Base-by-base conservation (phyloP, 2,797 vertebrate species). In the Halcyon chelicuti region DNA sequence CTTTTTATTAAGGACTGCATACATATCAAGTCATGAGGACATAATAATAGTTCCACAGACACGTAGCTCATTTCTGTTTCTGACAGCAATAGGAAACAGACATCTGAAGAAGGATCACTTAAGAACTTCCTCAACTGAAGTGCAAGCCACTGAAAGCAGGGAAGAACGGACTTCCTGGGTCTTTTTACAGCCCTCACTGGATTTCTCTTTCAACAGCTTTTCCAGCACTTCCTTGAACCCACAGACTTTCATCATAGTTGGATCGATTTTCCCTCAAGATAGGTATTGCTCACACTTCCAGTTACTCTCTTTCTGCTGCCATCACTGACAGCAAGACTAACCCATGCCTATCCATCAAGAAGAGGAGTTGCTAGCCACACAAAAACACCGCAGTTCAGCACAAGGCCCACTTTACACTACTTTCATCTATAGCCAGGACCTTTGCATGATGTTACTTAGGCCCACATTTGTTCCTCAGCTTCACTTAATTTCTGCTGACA, bases 11-110 rank as follows among this genome's bases (percentile, higher is more conserved):
- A 52, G 1, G 15, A 26, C 23, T 20, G 29, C 23, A 37, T 2
- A 26, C 2, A 2, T 29, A 71, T 47, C 14, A 22, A 33, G 28
- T 31, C 29, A 15, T 7, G 16, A 51, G 26, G n/a, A 46, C 18
- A 15, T n/a, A 51, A 66, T 37, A n/a, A 6, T 12, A 57, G 14
- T 61, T 86, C 42, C 44, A 12, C 46, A 51, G n/a, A 51, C 16
- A 29, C 0, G 0, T 6, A 62, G 28, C 3, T 31, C 31, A 39
- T 9, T 47, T 23, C 39, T 25, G 15, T 28, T 67, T 63, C 63
- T 63, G 33, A 15, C 5, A 46, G 17, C 1, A 1, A 25, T 3
- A 25, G 10, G 18, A 73, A 86, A 49, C 2, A 12, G 31, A 8
- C 25, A 23, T 12, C 39, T 52, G 47, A 37, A 55, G 31, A 37